Base-by-base conservation (phyloP, 2,888 invertebrate genomes). In the Perizoma affinitatum region DNA sequence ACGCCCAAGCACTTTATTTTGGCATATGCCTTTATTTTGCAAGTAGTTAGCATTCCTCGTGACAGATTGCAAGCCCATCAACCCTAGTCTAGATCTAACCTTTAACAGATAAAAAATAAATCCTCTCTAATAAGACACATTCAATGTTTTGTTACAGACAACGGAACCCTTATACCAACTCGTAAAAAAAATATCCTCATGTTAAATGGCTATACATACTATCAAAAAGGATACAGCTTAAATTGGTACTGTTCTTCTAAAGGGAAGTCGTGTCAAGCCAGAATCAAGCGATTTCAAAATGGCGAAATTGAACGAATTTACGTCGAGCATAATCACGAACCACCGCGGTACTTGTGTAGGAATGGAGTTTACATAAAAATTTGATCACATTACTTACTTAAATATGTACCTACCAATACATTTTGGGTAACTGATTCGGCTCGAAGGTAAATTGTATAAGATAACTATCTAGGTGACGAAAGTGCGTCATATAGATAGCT, bases 171-270 rank as follows among this genome's bases (percentile, higher is more conserved):
- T 6, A 55, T 61, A n/a, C 64, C 64, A 36, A 54, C 61, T 36
- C 40, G 68, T 67, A 83, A 79, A 64, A 81, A 79, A 56, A 70
- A 67, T n/a, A 70, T 83, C 0, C 48, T 84, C 6, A 73, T 83
- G 75, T 43, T 82, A 43, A 68, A 78, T 11, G 71, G 73, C 0
- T 82, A 75, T 55, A 82, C 80, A 6, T 82, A 76, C 51, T 80
- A 78, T 5, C 82, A 82, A 61, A 73, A 78, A 34, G 78, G 79
- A 56, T 66, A 75, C 48, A 70, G 70, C 35, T 43, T 57, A 0
- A 72, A 72, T 43, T 83, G 82, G 82, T 65, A 72, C 5, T 82
- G 83, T 53, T 81, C 82, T 22, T 76, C 79, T 3, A 78, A 33
- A n/a, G 33, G 22, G 4, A 48, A 54, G 10, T 9, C 34, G 0